Evolutionary conservation across 2,888 invertebrate species (phyloP), one percentile per base, ranked within the genome.

Genomic region (Acanthosepion esculentum): DNA sequence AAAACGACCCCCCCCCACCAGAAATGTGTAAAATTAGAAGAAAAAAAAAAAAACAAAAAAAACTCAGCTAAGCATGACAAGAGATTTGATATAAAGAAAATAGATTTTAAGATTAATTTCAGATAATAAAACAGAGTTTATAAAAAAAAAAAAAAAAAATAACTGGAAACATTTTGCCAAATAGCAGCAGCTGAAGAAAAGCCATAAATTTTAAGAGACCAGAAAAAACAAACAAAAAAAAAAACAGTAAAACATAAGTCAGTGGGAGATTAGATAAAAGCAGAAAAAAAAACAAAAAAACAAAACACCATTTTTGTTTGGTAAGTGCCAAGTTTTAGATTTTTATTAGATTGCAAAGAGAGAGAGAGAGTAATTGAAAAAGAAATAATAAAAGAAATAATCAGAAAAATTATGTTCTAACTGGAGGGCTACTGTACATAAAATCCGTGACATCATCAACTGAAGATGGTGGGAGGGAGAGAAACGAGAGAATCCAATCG

Each of bases 221-320:
- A 78, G 29, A 78, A 78, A 78, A 33, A 78, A 20, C 12, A 12
- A 2, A 0, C 20, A 78, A 78, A 78, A 33, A 78, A 20, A n/a
- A 12, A 2, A 0, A 8, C n/a, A 33, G 10, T 10, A 78, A 10
- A 78, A 33, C 10, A 41, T 41, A 41, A 41, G 41, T 78, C 78
- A 78, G 78, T n/a, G 78, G 78, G 78, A 78, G 78, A 78, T 78
- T 33, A 78, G 78, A 78, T 78, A 78, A n/a, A n/a, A 78, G n/a
- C 10, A 78, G 2, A 18, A 7, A n/a, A 26, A 64, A 26, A 64
- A 18, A 29, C 6, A 64, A 64, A 29, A 29, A 8, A 29, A 23
- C 2, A 78, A 78, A 78, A 12, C 18, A 12, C n/a, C 78, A 78
- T 78, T 78, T 78, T 33, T 23, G 15, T 78, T 78, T 78, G n/a